Base-by-base conservation (phyloP, 2,797 vertebrate genomes). In the Clarias laeviceps region DNA sequence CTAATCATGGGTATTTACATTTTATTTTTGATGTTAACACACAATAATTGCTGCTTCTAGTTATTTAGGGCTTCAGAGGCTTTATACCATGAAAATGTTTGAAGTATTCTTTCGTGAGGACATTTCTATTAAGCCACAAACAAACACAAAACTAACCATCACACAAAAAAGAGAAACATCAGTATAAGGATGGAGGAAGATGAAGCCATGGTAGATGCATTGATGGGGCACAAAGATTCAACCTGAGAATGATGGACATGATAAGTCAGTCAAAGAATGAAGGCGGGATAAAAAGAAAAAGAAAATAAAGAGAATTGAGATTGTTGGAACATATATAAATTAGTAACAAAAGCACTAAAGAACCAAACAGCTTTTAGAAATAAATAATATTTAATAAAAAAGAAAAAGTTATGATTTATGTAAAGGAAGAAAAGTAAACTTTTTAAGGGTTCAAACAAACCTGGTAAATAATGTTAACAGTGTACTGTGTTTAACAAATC, bases 181-280 rank as follows among this genome's bases (percentile, higher is more conserved):
- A 97, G 96, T 94, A 97, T 96, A 95, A 97, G 96, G 93, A 96
- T 91, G 94, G 95, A 89, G 92, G 94, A 93, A 93, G 94, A 84
- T 27, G 94, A 93, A 92, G 83, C 95, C 94, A 96, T 91, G 90
- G 95, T 87, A 93, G 95, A 95, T 94, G 89, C 93, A 96, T 95
- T 98, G 95, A 95, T 93, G 92, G 96, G 97, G 91, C 97, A 99
- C 94, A 97, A 92, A 93, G 96, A 96, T 93, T 96, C 96, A 94
- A 98, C 96, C 97, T 99, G 86, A 95, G 93, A 94, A 94, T 94
- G 95, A 95, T 93, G 89, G 82, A 94, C 82, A 89, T 94, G 93
- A 95, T 87, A 95, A 95, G 50, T 94, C 95, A 95, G 95, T 95
- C 93, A 95, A 14, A 90, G 92, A 92, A 92, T 91, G 92, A 93